A percentile compares a stretch with the other conserved stretches of the same genome.
Evolutionary conservation across 2,888 invertebrate species (phyloP).

Genomic region (Polydesmus complanatus): DNA sequence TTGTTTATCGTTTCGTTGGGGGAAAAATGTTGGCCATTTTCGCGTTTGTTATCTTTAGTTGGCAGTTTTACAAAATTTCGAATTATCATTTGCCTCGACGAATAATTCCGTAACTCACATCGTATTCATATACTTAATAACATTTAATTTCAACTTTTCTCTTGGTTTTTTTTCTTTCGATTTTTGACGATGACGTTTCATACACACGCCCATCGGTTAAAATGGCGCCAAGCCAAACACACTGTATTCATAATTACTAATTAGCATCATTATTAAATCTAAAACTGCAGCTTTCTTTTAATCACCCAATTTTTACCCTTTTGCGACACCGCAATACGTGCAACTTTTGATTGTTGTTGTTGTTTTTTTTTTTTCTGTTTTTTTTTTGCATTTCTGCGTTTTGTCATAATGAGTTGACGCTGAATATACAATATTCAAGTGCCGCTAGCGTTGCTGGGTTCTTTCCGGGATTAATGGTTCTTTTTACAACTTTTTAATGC

Average conservation of each 20-base stretch:
- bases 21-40: no score
- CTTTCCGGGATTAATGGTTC: no score
- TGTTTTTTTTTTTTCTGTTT: no score
- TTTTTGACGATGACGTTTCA: no score
- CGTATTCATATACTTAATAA: no score
- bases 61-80: background rate
- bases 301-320: background rate
- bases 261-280: background rate
- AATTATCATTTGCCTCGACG: background rate
- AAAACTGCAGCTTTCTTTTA: background rate
- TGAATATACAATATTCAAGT: no score
- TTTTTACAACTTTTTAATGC: no score
- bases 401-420: no score
- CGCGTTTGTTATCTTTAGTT: background rate
- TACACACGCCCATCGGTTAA: background rate
- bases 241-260: background rate
- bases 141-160: background rate
- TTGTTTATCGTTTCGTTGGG: no score
- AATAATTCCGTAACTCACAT: background rate
- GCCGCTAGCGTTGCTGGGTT: no score
- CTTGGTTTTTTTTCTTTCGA: background rate
- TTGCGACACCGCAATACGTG: background rate
- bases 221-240: background rate
- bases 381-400: no score
- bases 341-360: no score